Base-by-base conservation (phyloP, 1,140 invertebrate genomes). In the Halesus radiatus region DNA sequence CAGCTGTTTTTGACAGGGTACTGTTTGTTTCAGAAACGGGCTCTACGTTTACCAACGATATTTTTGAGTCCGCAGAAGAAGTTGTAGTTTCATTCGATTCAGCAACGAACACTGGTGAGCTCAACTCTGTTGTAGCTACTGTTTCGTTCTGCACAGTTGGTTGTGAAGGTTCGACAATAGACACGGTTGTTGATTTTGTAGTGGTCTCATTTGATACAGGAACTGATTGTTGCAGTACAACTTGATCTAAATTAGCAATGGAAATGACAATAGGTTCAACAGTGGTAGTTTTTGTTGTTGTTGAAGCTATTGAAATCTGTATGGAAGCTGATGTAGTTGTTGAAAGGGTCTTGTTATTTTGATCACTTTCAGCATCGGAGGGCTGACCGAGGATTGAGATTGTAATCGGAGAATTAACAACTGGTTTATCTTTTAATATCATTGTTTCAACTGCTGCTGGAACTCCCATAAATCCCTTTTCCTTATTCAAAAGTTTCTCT, bases 171-270 rank as follows among this genome's bases (percentile, higher is more conserved):
- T 84, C 58, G 32, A 37, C 18, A 32, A 86, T 84, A 81, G 86
- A 85, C 8, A 86, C 84, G 1, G 86, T 85, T 81, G 23, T 37
- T 37, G 20, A 18, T 56, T 20, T 37, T n/a, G 81, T 76, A 78
- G 81, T 84, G 8, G 85, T 80, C 22, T 82, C 83, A 54, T 86
- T 84, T 82, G 86, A 85, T 8, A 86, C 84, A 2, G 86, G 84
- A 81, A 85, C 80, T 18, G 86, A 85, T 81, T 85, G 85, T 58
- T 81, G 20, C 20, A 77, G 50, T 10, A 88, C 86, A 73, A 87
- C 87, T 83, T 86, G 85, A 82, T 88, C 87, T 80, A 88, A 84
- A 84, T 87, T 88, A 75, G 87, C 85, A 84, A 88, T 87, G 23
- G 87, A 87, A 76, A 88, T 88, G 56, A 88, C 85, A 45, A 70